Percentiles rank a stretch among this genome's conserved stretches.
Evolutionary conservation across 2,888 invertebrate species (phyloP).

Genomic region (Labia minor): DNA sequence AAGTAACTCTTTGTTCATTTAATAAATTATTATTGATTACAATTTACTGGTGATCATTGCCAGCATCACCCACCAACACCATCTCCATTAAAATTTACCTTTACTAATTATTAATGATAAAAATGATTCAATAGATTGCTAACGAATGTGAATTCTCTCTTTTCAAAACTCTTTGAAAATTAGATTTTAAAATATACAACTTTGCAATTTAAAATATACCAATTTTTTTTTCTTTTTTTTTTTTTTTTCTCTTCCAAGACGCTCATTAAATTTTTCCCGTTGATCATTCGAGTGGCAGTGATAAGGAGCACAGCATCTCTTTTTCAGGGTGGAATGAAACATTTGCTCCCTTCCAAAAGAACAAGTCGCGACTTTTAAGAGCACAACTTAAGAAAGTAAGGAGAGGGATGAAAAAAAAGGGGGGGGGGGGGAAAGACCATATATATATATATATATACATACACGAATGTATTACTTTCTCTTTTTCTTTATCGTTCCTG

Average conservation of each 20-base stretch:
- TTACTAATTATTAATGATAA: too few species aligned
- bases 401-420: neutral
- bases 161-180: too few species aligned
- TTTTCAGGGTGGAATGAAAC: neutral
- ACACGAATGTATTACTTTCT: neutral
- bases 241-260: neutral
- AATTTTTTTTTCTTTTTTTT: neutral
- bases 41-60: too few species aligned
- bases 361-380: constrained; percentile 8
- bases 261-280: constrained; percentile 13
- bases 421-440: too few species aligned
- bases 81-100: too few species aligned
- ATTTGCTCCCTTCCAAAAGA: neutral
- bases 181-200: neutral
- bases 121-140: too few species aligned
- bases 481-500: neutral
- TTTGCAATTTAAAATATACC: neutral
- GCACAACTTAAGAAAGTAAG: neutral
- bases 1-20: too few species aligned
- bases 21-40: too few species aligned
- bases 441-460: too few species aligned
- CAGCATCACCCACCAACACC: too few species aligned
- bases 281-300: constrained; percentile 13
- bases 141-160: too few species aligned
- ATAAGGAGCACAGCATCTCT: neutral